Base-by-base conservation (phyloP, 1,140 invertebrate species). In the Pseudachorutes palmiensis region DNA sequence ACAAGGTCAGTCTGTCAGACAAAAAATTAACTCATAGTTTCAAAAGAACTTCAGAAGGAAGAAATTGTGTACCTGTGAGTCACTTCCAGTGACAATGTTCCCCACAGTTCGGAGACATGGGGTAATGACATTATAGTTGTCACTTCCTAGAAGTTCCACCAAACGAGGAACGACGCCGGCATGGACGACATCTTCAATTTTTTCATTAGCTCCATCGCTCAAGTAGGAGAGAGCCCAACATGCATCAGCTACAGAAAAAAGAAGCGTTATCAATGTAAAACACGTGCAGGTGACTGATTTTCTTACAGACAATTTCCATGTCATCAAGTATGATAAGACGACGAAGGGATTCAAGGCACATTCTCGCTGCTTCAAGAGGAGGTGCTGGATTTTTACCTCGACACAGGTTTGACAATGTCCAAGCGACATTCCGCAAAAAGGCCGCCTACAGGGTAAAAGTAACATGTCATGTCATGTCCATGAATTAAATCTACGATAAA, bases 201-300 rank as follows among this genome's bases (percentile, higher is more conserved):
- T 92, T 31, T 94, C 88, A 78, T 97, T 96, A 0, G 88, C 86
- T 1, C 93, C 93, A 79, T 97, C 94, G 1, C 93, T 96, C 2
- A 98, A 80, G 77, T 98, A 98, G 0, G 94, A 97, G 22, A 98
- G 79, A 0, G 95, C 92, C 96, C 96, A 99, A 75, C 95, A 96
- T 9, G 93, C 86, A 80, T 98, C 95, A 59, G 92, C 88, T 86
- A 74, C 12, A 78, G 51, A 36, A 65, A 65, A 3, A 36, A 33
- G 51, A 61, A 55, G 19, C 9, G 19, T 45, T 12, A 12, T 19
- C 36, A 45, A 45, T 45, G 36, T 12, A 45, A 45, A 45, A 12
- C 19, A 41, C 12, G 24, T 14, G 24, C 51, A 19, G 24, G 24
- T 22, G 49, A 31, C 24, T 58, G 32, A 55, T 9, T 16, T 22